Percentiles rank a stretch among this genome's conserved stretches.
Evolutionary conservation across 2,113 vertebrate species (phyloP).

Genomic region (Hippocampus mohnikei): DNA sequence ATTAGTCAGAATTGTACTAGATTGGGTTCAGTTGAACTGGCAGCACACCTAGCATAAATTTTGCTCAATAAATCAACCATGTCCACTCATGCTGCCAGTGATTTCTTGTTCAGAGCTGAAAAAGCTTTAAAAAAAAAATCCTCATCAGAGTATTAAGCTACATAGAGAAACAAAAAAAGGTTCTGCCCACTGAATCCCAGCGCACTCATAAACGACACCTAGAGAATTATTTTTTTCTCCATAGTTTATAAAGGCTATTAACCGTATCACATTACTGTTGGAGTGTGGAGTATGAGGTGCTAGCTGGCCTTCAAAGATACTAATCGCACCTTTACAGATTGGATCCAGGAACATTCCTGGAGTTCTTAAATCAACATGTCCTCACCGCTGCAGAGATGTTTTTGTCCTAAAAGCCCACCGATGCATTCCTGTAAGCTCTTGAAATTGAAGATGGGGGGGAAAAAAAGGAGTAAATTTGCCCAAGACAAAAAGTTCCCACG

Average conservation of each 20-base stretch:
- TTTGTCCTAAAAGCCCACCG: slow-evolving; percentile 1
- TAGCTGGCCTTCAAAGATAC: slow-evolving; percentile 1
- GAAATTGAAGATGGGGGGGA: slow-evolving; percentile 7
- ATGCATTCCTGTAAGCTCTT: slow-evolving; percentile 31
- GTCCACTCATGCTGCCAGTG: neutral
- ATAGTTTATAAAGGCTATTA: neutral
- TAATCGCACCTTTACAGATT: neutral
- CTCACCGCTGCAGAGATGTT: neutral
- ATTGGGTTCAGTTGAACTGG: neutral
- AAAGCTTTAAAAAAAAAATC: neutral
- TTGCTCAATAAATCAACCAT: neutral
- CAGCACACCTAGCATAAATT: neutral
- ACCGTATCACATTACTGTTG: neutral
- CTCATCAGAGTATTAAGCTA: neutral
- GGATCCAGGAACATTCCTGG: neutral
- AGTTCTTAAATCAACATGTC: slow-evolving; percentile 6
- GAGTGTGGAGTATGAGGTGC: neutral
- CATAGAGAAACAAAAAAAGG: neutral
- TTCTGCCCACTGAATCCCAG: neutral
- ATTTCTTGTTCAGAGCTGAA: neutral
- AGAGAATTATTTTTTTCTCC: neutral
- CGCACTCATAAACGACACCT: neutral
- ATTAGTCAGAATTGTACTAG: no score
- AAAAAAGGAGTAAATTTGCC: neutral
- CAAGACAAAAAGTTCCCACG: slow-evolving; percentile 29